Evolutionary conservation across 2,113 vertebrate species (phyloP), one percentile per base, ranked within the genome.

Genomic region (Menura novaehollandiae): DNA sequence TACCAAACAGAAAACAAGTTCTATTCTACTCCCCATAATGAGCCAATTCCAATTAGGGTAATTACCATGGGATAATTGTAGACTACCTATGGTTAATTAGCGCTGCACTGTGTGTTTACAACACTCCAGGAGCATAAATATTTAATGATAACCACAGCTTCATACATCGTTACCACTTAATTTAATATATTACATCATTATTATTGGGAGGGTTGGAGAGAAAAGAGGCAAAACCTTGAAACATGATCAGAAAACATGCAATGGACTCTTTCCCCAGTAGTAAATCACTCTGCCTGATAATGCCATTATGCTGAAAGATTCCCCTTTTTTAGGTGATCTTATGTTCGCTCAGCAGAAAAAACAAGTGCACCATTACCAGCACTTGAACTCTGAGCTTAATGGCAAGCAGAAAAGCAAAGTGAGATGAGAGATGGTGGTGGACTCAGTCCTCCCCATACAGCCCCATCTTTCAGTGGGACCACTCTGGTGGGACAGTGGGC

Each of bases 61-160:
- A 75, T 89, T 94, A 86, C 79, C 76, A 88, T 20, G 35, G 80
- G 95, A 91, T 87, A 93, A 95, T 89, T 91, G 90, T 88, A 91
- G 95, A 86, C 87, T 96, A 91, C 90, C 82, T 97, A 67, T 79
- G 76, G 73, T 79, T 97, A 94, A 96, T 97, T 94, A 96, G 93
- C 67, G 59, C 58, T 96, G 86, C 88, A 68, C 74, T 94, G 86
- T 90, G 58, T 96, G 95, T 93, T 96, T 94, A 93, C 85, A 85
- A 46, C 91, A 79, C 95, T 95, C 73, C 60, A 82, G 74, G 77
- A 62, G 56, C 73, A 66, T 96, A 96, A 94, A 94, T 94, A 95
- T 96, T 94, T 94, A 88, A 96, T 89, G 89, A 97, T 86, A 97
- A 97, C 88, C 93, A 74, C 75, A 76, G 44, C 44, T 94, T 94